Conservation (phyloP, 2,113 vertebrate species). For the Carassius auratus region DNA sequence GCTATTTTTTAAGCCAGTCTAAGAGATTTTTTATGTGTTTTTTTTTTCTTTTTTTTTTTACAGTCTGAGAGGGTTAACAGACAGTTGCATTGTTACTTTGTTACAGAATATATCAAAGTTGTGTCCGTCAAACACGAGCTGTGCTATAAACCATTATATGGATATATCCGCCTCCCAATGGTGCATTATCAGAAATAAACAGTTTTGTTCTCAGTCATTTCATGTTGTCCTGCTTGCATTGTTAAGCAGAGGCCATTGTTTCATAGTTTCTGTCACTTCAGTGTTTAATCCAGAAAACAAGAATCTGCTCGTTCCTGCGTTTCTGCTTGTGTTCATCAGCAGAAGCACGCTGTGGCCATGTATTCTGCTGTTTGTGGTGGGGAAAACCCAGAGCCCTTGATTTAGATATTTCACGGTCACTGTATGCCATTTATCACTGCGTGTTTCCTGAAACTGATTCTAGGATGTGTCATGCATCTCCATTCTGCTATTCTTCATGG, state of each 20-base stretch:
- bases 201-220: conserved; percentile 38
- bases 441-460: conserved; percentile 46
- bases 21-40: background rate
- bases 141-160: background rate
- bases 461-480: conserved; percentile 34
- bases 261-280: conserved; percentile 6
- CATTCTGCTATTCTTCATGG: conserved; percentile 28
- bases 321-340: conserved; percentile 1
- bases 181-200: background rate
- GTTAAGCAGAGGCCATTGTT: background rate
- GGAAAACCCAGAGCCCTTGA: conserved; percentile 21
- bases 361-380: conserved; percentile 16
- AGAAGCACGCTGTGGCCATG: background rate
- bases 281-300: background rate
- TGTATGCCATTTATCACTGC: conserved; percentile 33
- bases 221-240: conserved; percentile 33
- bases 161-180: background rate
- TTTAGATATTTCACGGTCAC: background rate
- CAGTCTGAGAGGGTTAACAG: background rate
- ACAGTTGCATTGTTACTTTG: background rate
- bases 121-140: background rate
- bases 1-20: no score
- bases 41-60: no score
- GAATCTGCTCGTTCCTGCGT: background rate
- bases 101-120: background rate